Conservation (phyloP, 92 coral and sea anemone genomes). For the Epizoanthus scotinus region DNA sequence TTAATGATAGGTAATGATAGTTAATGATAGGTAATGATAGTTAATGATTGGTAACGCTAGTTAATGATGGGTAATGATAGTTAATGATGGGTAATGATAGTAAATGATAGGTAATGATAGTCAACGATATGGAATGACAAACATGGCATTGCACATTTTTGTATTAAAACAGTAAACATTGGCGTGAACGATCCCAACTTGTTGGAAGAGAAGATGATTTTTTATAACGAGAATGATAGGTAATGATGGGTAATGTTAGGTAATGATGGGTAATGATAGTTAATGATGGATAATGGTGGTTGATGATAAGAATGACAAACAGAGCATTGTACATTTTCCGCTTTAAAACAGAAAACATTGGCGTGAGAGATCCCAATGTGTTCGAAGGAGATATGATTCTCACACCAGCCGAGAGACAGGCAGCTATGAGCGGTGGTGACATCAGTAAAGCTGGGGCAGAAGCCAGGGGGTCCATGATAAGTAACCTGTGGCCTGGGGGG, state of each 20-base stretch:
- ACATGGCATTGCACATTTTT: not conserved
- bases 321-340: not conserved
- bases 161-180: constrained; percentile 6
- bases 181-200: constrained; percentile 18
- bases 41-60: too few species aligned
- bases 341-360: constrained; percentile 14
- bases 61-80: too few species aligned
- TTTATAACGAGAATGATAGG: too few species aligned
- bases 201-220: constrained; percentile 33
- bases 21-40: too few species aligned
- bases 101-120: too few species aligned
- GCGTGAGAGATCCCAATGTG: constrained; percentile 19
- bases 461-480: constrained; percentile 33
- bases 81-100: too few species aligned
- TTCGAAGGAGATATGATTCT: constrained; percentile 41
- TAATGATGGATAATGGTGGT: not conserved
- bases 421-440: constrained; percentile 34
- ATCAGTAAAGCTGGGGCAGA: constrained; percentile 17
- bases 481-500: constrained; percentile 35
- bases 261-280: not conserved
- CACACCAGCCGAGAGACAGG: constrained; percentile 25
- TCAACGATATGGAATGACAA: not conserved
- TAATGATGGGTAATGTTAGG: not conserved
- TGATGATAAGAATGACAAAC: too few species aligned
- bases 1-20: too few species aligned